These are phyloP conservation scores for Odontothrips loti DNA, from an alignment of 2,888 invertebrate species.

Conservation along the genomic window DNA sequence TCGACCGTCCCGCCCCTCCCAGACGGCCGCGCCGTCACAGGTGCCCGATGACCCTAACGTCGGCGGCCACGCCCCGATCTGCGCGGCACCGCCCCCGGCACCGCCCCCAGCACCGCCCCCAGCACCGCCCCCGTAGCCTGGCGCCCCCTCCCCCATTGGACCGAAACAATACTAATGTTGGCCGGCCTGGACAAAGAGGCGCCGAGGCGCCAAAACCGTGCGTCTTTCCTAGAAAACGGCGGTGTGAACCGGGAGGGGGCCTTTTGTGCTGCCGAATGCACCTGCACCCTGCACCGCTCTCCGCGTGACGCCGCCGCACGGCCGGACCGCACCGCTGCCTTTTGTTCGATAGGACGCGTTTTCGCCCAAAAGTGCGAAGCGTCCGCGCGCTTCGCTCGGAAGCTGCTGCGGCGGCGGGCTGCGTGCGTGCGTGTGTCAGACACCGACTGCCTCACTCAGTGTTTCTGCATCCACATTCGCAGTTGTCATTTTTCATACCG, in stretches of 20 bases:
- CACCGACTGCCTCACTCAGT: no score
- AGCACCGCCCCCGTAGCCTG: not conserved
- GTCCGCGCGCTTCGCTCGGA: not conserved
- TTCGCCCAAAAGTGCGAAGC: not conserved
- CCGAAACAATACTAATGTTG: conserved; percentile 25
- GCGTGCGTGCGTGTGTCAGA: not conserved
- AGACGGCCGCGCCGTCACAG: not conserved
- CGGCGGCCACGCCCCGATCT: no score
- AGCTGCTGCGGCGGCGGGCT: not conserved
- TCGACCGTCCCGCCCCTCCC: no score
- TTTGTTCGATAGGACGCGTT: not conserved
- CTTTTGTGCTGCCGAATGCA: not conserved
- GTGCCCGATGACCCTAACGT: not conserved
- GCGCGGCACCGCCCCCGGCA: no score
- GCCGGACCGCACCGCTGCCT: not conserved
- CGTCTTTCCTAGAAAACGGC: not conserved
- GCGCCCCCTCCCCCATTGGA: not conserved
- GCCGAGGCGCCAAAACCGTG: not conserved
- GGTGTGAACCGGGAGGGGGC: not conserved
- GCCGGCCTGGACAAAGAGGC: not conserved
- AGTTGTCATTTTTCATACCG: no score
- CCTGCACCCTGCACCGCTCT: not conserved
- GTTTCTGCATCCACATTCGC: no score
- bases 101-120: conserved; percentile 6
- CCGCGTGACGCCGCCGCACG: no score